Evolutionary conservation across 2,797 vertebrate species (phyloP), one percentile per base, ranked within the genome.

Genomic region (Poecilia velifera): DNA sequence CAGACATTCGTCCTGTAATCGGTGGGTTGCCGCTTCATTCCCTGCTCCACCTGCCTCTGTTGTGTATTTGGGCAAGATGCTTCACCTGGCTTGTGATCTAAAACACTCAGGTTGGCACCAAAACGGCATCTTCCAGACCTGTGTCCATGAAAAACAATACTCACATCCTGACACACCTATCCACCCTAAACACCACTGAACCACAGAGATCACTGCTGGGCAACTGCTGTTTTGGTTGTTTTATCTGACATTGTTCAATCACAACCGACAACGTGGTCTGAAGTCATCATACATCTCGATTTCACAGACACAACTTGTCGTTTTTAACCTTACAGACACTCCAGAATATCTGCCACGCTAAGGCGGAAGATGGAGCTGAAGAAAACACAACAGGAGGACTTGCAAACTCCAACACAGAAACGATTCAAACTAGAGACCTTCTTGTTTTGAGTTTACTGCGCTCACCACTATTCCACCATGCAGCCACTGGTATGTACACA

Each of bases 391-490:
- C 28, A 43, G 68, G 45, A 28, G 41, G 41, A 45, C 68, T 45
- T 71, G 68, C 25, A 46, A 71, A 71, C 25, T 45, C 13, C 41
- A 6, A 14, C 43, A 14, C 68, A 45, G 43, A 25, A 45, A 46
- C 16, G 9, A 43, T 70, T 41, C 66, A 70, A 70, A 43, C 36
- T 70, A 13, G 3, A 45, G 41, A 28, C 1, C 25, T 45, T 71
- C 41, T 71, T 45, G 41, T 46, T 70, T 70, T 70, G 20, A 70
- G 22, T 70, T 45, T 71, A 71, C 39, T 71, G 6, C 13, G 12
- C 66, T 71, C 68, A 71, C 68, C 68, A 28, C 68, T 16, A 18
- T 45, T 71, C 41, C 68, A 46, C 41, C n/a, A n/a, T 81, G 87
- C 20, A 68, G 39, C 83, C 68, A 71, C 68, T 45, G 66, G 28